Conservation (phyloP, 2,113 vertebrate genomes). For the Sardina pilchardus region DNA sequence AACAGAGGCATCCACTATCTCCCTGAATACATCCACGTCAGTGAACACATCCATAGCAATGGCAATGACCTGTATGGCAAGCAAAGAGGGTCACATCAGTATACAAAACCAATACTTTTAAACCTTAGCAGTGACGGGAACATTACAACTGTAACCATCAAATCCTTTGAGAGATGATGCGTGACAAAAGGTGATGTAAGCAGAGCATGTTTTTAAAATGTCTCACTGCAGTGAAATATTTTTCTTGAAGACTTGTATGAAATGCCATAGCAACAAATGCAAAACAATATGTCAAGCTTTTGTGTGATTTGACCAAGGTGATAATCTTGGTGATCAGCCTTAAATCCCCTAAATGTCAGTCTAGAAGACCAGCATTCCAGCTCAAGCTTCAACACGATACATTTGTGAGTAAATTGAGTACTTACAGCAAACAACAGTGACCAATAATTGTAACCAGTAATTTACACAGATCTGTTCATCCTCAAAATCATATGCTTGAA, state of each 20-base stretch:
- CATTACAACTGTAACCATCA: neutral
- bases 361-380: neutral
- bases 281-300: neutral
- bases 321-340: neutral
- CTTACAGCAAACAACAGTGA: neutral
- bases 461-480: neutral
- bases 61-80: conserved; percentile 81
- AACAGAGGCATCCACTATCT: conserved; percentile 85
- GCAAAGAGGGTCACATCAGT: neutral
- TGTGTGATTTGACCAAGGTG: neutral
- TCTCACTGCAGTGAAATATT: neutral
- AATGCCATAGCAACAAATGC: neutral
- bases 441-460: neutral
- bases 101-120: neutral
- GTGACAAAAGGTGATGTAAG: neutral
- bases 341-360: neutral
- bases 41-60: conserved; percentile 95
- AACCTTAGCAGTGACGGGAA: neutral
- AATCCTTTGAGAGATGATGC: too few relatives aligned
- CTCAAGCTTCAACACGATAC: neutral
- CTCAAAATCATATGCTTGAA: neutral
- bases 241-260: neutral
- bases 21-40: conserved; percentile 94
- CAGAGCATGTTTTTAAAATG: neutral
- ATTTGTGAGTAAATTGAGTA: neutral